A percentile compares a stretch with the other conserved stretches of the same genome.
Conservation (phyloP, 2,888 invertebrate genomes). For the Caenorhabditis uteleia region DNA sequence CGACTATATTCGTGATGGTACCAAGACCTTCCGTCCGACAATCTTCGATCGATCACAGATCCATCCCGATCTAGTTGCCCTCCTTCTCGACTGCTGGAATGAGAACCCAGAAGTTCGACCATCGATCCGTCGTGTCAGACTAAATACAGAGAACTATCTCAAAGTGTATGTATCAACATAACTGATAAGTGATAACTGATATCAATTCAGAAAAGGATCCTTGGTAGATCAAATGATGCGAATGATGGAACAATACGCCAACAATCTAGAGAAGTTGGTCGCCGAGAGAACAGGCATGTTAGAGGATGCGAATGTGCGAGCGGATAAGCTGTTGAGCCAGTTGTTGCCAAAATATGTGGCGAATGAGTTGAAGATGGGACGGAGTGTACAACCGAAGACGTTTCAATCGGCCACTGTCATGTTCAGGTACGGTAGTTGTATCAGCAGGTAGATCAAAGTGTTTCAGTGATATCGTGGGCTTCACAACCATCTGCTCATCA, state of each 20-base stretch:
- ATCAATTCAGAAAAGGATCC: slow-evolving; percentile 49
- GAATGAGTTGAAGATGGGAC: slow-evolving; percentile 64
- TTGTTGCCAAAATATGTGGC: slow-evolving; percentile 65
- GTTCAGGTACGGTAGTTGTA: slow-evolving; percentile 45
- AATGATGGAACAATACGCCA: slow-evolving; percentile 66
- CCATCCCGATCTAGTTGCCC: slow-evolving; percentile 62
- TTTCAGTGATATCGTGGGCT: slow-evolving; percentile 60
- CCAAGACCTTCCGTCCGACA: slow-evolving; percentile 55
- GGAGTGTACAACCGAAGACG: slow-evolving; percentile 64
- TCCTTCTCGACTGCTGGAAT: slow-evolving; percentile 61
- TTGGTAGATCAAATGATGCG: slow-evolving; percentile 60
- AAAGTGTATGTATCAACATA: slow-evolving; percentile 55
- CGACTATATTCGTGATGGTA: slow-evolving; percentile 60
- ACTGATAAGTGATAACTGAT: background rate
- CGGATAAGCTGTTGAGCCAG: slow-evolving; percentile 65
- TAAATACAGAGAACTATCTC: slow-evolving; percentile 66
- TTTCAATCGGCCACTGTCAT: slow-evolving; percentile 63
- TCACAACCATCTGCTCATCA: slow-evolving; percentile 57
- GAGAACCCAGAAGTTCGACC: slow-evolving; percentile 66
- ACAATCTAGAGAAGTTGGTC: slow-evolving; percentile 68
- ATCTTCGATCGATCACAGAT: slow-evolving; percentile 59
- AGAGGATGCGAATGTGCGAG: slow-evolving; percentile 66
- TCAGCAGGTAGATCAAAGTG: background rate
- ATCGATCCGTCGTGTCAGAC: slow-evolving; percentile 64
- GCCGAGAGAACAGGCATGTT: slow-evolving; percentile 67